Percentiles rank a stretch among this genome's conserved stretches.
Evolutionary conservation across 2,113 vertebrate species (phyloP).

Genomic region (Corythoichthys haematopterus): DNA sequence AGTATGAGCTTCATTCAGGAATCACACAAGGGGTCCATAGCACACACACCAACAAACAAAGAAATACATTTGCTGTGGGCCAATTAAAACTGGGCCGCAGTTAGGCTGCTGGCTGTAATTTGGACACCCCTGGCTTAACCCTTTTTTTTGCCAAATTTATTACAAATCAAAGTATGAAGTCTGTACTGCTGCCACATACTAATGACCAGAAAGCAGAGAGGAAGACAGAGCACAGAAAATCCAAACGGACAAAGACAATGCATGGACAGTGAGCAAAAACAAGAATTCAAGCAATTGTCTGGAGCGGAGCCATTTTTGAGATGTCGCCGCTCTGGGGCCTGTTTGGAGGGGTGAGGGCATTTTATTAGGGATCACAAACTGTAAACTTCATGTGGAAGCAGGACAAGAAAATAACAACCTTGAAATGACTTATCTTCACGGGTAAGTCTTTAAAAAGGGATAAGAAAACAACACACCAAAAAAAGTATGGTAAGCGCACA

Average conservation of each 20-base stretch:
- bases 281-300: neutral
- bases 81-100: too few species aligned
- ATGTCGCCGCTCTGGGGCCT: neutral
- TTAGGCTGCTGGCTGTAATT: too few species aligned
- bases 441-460: neutral
- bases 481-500: conserved; percentile 2
- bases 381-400: neutral
- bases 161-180: too few species aligned
- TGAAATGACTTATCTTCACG: neutral
- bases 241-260: neutral
- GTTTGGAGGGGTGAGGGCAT: too few species aligned
- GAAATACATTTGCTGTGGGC: too few species aligned
- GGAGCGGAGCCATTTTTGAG: neutral
- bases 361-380: neutral
- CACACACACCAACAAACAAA: too few species aligned
- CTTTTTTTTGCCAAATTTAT: too few species aligned
- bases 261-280: neutral
- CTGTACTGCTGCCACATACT: neutral
- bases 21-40: too few species aligned
- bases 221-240: neutral
- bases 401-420: neutral
- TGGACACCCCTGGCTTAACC: too few species aligned
- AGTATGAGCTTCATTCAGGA: too few species aligned
- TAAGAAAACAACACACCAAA: neutral
- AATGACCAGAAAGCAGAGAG: neutral